Evolutionary conservation across 2,797 vertebrate species (phyloP).

Genomic region (Sebastolobus alascanus): DNA sequence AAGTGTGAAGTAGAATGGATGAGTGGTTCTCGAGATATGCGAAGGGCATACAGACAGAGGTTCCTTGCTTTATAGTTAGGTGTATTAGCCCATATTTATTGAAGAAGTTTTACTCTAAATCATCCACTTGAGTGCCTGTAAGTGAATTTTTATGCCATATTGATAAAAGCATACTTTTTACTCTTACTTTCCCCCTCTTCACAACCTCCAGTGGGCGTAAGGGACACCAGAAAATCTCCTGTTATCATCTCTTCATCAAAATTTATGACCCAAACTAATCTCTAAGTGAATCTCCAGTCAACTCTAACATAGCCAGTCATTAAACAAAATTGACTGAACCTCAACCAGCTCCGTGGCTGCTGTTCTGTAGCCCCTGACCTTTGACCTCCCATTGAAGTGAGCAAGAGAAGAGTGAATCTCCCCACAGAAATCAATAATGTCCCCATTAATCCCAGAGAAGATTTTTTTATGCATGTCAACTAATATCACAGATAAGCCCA

Average conservation of each 20-base stretch:
- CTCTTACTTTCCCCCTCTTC: neutral
- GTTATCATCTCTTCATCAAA: neutral
- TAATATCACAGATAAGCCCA: neutral
- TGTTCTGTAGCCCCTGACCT: constrained; percentile 14
- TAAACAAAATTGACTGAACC: constrained; percentile 18
- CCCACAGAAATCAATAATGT: constrained; percentile 20
- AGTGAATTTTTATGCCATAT: constrained; percentile 12
- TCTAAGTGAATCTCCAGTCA: constrained; percentile 16
- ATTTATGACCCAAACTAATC: constrained; percentile 24
- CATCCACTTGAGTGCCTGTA: neutral
- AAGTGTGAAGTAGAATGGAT: no score
- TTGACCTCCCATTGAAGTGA: constrained; percentile 11
- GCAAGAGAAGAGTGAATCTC: constrained; percentile 9
- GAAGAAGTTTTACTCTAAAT: neutral
- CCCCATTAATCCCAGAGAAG: constrained; percentile 10
- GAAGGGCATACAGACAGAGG: no score
- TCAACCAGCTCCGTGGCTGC: neutral
- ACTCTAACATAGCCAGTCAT: constrained; percentile 27
- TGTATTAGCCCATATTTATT: neutral
- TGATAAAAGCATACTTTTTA: neutral
- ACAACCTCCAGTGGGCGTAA: neutral
- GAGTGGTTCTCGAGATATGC: no score
- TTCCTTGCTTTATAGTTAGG: neutral
- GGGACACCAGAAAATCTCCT: neutral
- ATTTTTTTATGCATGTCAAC: neutral